Percentiles rank a stretch among this genome's conserved stretches.
Evolutionary conservation across 1,140 invertebrate genomes (phyloP).

Genomic region (Orius insidiosus): DNA sequence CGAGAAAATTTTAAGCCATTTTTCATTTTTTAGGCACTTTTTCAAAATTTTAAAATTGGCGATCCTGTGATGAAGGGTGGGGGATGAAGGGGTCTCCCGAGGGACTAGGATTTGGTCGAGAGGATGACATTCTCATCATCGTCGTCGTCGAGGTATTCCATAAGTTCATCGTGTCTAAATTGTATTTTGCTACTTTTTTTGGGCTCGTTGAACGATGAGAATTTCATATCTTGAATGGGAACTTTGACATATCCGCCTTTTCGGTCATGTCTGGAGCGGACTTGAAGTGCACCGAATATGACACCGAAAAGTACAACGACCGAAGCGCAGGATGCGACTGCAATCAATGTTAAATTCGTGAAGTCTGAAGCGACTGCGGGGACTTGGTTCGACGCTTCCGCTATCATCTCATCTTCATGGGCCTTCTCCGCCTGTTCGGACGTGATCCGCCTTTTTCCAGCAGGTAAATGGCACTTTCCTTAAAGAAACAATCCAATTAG

Average conservation of each 20-base stretch:
- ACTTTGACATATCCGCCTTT: slow-evolving; percentile 10
- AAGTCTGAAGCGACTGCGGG: slow-evolving; percentile 33
- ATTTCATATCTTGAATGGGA: slow-evolving; percentile 10
- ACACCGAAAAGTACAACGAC: slow-evolving; percentile 44
- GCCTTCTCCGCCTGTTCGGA: slow-evolving; percentile 24
- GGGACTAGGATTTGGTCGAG: slow-evolving; percentile 7
- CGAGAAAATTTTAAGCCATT: no score
- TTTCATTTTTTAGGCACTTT: slow-evolving; percentile 5
- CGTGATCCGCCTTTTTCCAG: slow-evolving; percentile 48
- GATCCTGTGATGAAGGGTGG: not conserved
- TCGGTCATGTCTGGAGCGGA: slow-evolving; percentile 23
- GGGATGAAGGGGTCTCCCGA: not conserved
- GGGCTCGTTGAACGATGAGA: slow-evolving; percentile 7
- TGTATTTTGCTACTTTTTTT: slow-evolving; percentile 7
- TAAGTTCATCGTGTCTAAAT: not conserved
- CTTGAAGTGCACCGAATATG: slow-evolving; percentile 49
- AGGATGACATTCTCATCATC: slow-evolving; percentile 10
- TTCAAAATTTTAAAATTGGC: not conserved
- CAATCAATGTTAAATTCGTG: slow-evolving; percentile 19
- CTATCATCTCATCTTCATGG: slow-evolving; percentile 25
- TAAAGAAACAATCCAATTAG: slow-evolving; percentile 19
- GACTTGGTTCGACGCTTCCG: slow-evolving; percentile 26
- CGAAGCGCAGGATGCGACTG: slow-evolving; percentile 42
- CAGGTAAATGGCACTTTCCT: slow-evolving; percentile 34
- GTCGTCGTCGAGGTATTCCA: slow-evolving; percentile 8